Percentiles rank a stretch among this genome's conserved stretches.
Evolutionary conservation across 2,113 vertebrate genomes (phyloP).

Genomic region (Edolisoma coerulescens): DNA sequence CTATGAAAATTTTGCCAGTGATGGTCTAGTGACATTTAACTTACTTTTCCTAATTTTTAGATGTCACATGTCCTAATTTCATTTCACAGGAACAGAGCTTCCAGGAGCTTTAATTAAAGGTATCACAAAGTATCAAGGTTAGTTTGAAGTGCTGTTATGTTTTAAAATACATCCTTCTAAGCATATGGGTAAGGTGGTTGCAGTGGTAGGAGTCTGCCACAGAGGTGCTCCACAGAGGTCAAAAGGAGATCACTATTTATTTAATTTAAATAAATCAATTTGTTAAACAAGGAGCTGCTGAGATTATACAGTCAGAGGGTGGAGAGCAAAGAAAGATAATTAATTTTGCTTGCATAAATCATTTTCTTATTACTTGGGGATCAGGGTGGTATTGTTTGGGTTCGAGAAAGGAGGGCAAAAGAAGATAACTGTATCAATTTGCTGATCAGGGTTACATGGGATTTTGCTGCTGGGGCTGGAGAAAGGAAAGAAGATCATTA

Average conservation of each 20-base stretch:
- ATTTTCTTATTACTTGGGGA: conserved; percentile 70
- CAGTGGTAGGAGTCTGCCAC: not conserved
- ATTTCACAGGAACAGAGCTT: not conserved
- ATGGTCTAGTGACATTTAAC: not conserved
- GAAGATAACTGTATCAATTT: conserved; percentile 54
- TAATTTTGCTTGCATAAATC: conserved; percentile 71
- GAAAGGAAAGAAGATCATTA: conserved; percentile 53
- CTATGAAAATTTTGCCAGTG: not conserved
- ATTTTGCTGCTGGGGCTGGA: conserved; percentile 24
- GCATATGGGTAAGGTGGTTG: not conserved
- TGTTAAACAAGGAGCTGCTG: conserved; percentile 61
- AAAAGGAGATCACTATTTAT: conserved; percentile 43
- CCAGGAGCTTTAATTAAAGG: not conserved
- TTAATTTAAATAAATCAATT: conserved; percentile 67
- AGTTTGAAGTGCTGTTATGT: not conserved
- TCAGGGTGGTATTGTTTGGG: conserved; percentile 45
- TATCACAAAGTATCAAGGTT: not conserved
- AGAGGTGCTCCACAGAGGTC: conserved; percentile 24
- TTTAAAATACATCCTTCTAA: not conserved
- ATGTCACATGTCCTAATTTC: not conserved
- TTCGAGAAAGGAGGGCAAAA: conserved; percentile 32
- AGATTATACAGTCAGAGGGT: conserved; percentile 40
- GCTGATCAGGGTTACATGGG: conserved; percentile 50
- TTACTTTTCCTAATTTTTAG: not conserved
- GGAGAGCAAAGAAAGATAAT: conserved; percentile 60